Base-by-base conservation (phyloP, 2,113 vertebrate species). In the Colistium nudipinnis region DNA sequence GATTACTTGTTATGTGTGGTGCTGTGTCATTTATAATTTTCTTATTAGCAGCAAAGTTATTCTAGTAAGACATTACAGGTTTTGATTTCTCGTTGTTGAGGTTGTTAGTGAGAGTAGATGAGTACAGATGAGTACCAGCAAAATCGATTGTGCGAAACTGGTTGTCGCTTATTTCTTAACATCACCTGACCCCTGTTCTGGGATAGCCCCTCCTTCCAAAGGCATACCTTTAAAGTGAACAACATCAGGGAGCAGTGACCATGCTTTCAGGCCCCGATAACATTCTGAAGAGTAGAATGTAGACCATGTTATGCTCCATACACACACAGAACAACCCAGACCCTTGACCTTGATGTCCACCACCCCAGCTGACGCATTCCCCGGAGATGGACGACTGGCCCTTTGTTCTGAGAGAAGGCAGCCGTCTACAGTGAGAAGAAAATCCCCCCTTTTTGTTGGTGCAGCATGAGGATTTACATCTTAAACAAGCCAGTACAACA, bases 241-340 rank as follows among this genome's bases (percentile, higher is more conserved):
- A n/a, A n/a, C n/a, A n/a, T 78, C 74, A 5, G 43, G 60, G 44
- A 2, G 13, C 28, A 10, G 11, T 2, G 33, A 10, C 38, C 38
- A 54, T 6, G 16, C 48, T 20, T 73, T 54, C 30, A 51, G 43
- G 25, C 33, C 62, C n/a, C 36, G 78, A 85, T 85, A 78, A 67
- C 72, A 82, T 80, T 60, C 35, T 1, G 20, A 19, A 41, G 44
- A 55, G 57, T 39, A 74, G 33, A 55, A 39, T 49, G 75, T 19
- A 47, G 33, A 28, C 66, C 36, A 7, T n/a, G 20, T 51, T 19
- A 33, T 28, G 0, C 43, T 55, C 41, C 54, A 73, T 49, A 75
- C 51, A 61, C 49, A 60, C 49, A 53, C 17, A 74, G 27, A 55
- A 36, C 51, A 80, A 73, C 62, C 65, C 43, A 77, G 81, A 82